These are phyloP conservation scores for Rhorus exstirpatorius DNA, from an alignment of 2,888 invertebrate genomes.

Conservation along the genomic window DNA sequence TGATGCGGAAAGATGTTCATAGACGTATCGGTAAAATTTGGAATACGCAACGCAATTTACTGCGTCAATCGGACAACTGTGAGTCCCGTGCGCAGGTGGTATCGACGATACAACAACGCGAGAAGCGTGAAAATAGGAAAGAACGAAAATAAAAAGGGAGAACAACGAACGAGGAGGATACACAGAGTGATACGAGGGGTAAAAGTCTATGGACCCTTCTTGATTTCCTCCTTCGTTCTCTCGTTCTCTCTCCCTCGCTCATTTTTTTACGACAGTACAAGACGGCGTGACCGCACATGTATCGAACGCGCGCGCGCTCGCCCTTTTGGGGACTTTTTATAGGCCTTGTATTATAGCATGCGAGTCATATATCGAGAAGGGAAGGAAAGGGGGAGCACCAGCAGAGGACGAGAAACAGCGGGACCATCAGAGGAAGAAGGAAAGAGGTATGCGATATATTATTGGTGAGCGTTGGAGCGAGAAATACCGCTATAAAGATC, in stretches of 20 bases:
- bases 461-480: constrained; percentile 68
- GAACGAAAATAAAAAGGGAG: constrained; percentile 49
- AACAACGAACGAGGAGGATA: constrained; percentile 58
- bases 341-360: constrained; percentile 73
- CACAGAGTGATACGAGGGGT: constrained; percentile 65
- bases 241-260: constrained; percentile 60
- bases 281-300: constrained; percentile 79
- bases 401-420: constrained; percentile 51
- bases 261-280: constrained; percentile 80
- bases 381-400: constrained; percentile 67
- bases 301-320: constrained; percentile 64
- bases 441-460: constrained; percentile 66
- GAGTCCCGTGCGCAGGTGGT: constrained; percentile 3
- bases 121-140: constrained; percentile 50
- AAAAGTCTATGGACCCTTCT: constrained; percentile 67
- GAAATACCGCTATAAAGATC: constrained; percentile 73
- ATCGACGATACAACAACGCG: neutral
- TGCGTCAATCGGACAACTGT: neutral
- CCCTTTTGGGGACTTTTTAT: constrained; percentile 72
- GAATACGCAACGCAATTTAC: neutral
- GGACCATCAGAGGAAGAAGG: constrained; percentile 50
- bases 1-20: neutral
- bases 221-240: constrained; percentile 68
- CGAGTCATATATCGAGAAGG: constrained; percentile 69
- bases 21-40: neutral